These are phyloP conservation scores for Pogonomyrmex barbatus DNA, from an alignment of 1,140 invertebrate genomes.

Conservation along the genomic window DNA sequence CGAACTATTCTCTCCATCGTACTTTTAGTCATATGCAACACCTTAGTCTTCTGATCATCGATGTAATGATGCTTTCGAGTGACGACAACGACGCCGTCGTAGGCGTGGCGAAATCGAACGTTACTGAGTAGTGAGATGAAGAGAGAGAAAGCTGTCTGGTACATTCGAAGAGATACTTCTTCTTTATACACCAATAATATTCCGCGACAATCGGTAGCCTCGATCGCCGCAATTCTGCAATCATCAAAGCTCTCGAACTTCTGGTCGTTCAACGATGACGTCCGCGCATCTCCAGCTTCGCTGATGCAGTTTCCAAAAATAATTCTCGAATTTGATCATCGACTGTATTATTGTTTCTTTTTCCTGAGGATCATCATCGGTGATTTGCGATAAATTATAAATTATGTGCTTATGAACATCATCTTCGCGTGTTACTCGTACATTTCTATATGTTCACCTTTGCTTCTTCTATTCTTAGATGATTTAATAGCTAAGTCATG, in stretches of 20 bases:
- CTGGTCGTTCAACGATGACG: background rate
- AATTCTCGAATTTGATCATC: slow-evolving; percentile 15
- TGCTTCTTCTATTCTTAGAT: background rate
- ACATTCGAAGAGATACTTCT: background rate
- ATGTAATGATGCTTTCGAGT: background rate
- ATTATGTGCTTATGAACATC: background rate
- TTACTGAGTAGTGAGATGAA: background rate
- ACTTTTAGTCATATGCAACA: background rate
- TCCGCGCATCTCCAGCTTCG: background rate
- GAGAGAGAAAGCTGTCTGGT: background rate
- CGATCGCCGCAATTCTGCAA: background rate
- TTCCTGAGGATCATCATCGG: background rate
- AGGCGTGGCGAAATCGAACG: background rate
- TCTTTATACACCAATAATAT: background rate
- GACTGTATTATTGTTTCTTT: background rate
- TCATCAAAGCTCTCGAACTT: background rate
- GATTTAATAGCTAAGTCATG: background rate
- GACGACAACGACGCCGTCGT: slow-evolving; percentile 5
- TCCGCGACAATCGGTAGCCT: background rate
- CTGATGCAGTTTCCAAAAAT: slow-evolving; percentile 24
- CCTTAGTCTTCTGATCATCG: background rate
- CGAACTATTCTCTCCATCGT: slow-evolving; percentile 17
- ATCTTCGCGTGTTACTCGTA: background rate
- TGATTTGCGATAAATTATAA: slow-evolving; percentile 23
- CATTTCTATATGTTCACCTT: background rate